Base-by-base conservation (phyloP, 1,140 invertebrate species). In the Eueides isabella region DNA sequence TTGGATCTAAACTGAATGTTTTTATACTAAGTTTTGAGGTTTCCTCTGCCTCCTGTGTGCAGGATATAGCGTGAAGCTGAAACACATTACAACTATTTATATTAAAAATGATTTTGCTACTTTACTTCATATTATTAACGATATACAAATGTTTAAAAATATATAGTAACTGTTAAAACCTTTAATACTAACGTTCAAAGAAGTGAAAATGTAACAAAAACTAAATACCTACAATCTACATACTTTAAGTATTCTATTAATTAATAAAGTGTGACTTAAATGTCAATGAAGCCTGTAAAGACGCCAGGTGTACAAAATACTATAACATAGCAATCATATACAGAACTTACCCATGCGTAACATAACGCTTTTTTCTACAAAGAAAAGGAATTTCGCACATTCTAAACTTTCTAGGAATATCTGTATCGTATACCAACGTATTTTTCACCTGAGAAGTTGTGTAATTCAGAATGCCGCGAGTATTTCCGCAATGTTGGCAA, bases 391-490 rank as follows among this genome's bases (percentile, higher is more conserved):
- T 48, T 16, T 48, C 9, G 48, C 3, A 0, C 19, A 12, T 55
- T 23, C 26, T 11, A 2, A 26, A 4, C 2, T 55, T 5, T 55
- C 48, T 23, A 55, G 9, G 9, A 23, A 55, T 26, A 55, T 55
- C 48, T 55, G 9, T 55, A 55, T 55, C 19, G 48, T 26, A 19
- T 7, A 66, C 30, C 38, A 35, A 68, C 38, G 66, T 75, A 75
- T 75, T 70, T 75, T 75, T 75, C 65, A 75, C 70, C 73, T 70
- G 33, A 31, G 55, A 61, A 61, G 41, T 65, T 68, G 16, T 35
- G 26, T 44, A 55, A 69, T 69, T 69, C 35, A 74, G 73, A 61
- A 75, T 61, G 55, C 26, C 62, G 23, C 30, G 31, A 66, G 62
- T 35, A 48, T 71, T 75, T 70, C 67, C 67, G 73, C 23, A 70